These are phyloP conservation scores for Falco columbarius DNA, from an alignment of 2,797 vertebrate genomes.

Conservation along the genomic window DNA sequence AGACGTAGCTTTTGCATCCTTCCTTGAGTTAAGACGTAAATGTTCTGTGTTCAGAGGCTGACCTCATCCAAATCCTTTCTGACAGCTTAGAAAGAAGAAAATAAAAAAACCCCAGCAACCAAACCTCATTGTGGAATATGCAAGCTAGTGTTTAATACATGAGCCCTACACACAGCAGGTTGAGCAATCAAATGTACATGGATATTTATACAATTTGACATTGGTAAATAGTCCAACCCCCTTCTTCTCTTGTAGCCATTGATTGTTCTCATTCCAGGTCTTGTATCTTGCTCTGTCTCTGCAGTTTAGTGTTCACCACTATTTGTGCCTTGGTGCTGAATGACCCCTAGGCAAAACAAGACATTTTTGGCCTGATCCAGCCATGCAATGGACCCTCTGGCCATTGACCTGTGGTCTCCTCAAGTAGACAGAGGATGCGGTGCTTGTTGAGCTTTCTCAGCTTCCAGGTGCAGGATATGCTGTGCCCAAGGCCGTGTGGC, in stretches of 20 bases:
- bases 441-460: background rate
- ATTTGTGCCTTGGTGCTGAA: background rate
- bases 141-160: background rate
- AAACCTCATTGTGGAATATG: background rate
- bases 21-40: conserved; percentile 9
- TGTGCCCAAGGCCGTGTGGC: rapidly evolving
- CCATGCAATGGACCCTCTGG: background rate
- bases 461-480: background rate
- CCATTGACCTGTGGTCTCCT: background rate
- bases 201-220: background rate
- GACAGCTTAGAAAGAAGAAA: conserved; percentile 11
- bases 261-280: background rate
- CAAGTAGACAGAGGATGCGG: background rate
- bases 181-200: background rate
- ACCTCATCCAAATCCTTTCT: conserved; percentile 55
- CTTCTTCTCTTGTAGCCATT: background rate
- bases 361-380: background rate
- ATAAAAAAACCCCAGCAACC: background rate
- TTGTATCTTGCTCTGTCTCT: background rate
- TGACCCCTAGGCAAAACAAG: rapidly evolving
- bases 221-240: background rate
- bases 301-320: background rate
- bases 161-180: background rate
- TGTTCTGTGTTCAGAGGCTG: conserved; percentile 55
- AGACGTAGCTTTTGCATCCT: background rate